phyloP scores from a whole-genome alignment of 2,113 vertebrate genomes.

The Mesembrinibis cayennensis region DNA sequence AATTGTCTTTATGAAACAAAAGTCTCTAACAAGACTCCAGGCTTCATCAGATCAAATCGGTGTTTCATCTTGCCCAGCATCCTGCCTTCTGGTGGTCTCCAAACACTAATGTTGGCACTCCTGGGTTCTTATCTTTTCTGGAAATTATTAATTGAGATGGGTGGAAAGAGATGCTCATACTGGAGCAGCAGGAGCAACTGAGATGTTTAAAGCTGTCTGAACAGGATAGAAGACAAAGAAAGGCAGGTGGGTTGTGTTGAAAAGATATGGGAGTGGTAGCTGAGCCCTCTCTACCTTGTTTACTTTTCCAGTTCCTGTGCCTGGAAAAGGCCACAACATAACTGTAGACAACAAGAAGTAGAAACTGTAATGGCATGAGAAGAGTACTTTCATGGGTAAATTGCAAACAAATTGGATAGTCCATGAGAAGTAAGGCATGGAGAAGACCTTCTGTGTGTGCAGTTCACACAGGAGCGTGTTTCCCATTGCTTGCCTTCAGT shows the following conservation, averaged over 20 bases:
- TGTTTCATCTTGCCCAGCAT: background rate
- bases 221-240: background rate
- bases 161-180: background rate
- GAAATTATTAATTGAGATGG: background rate
- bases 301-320: background rate
- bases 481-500: background rate
- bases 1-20: background rate
- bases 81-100: background rate
- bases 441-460: background rate
- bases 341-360: background rate
- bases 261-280: background rate
- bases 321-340: background rate
- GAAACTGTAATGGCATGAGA: background rate
- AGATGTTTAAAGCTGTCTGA: background rate
- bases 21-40: background rate
- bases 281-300: background rate
- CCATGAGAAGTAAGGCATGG: background rate
- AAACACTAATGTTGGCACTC: background rate
- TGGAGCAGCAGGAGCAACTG: background rate
- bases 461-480: background rate
- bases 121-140: background rate
- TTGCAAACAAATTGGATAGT: background rate
- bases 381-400: background rate
- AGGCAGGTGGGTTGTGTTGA: background rate
- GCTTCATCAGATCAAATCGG: background rate